phyloP scores from a whole-genome alignment of 1,140 invertebrate species.

The Metopolophium dirhodum region DNA sequence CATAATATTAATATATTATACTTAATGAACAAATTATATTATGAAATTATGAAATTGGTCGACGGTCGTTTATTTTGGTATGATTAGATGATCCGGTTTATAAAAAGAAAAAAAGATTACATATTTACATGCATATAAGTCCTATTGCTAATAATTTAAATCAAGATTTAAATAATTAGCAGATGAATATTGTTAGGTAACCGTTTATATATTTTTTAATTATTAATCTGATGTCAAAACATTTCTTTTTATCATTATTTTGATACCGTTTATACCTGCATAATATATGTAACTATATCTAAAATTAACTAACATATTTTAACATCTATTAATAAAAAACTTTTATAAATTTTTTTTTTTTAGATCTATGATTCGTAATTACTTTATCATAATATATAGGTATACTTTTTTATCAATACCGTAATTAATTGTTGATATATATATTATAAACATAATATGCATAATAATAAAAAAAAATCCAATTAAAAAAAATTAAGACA shows the following conservation, averaged over 20 bases:
- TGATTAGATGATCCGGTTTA: background rate
- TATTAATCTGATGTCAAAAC: background rate
- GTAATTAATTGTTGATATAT: too few species aligned
- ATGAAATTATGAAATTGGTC: background rate
- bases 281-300: background rate
- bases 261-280: background rate
- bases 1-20: background rate
- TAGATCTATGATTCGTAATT: background rate
- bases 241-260: background rate
- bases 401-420: too few species aligned
- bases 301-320: background rate
- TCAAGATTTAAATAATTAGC: background rate
- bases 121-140: background rate
- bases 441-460: too few species aligned
- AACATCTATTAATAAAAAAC: background rate
- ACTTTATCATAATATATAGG: background rate
- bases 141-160: background rate
- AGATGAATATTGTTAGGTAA: background rate
- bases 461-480: background rate
- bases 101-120: constrained; percentile 1
- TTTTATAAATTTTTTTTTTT: background rate
- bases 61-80: background rate
- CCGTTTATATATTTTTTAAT: background rate
- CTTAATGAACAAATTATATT: background rate
- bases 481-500: background rate